These are phyloP conservation scores for Plagodis pulveraria DNA, from an alignment of 2,888 invertebrate genomes.

Conservation along the genomic window DNA sequence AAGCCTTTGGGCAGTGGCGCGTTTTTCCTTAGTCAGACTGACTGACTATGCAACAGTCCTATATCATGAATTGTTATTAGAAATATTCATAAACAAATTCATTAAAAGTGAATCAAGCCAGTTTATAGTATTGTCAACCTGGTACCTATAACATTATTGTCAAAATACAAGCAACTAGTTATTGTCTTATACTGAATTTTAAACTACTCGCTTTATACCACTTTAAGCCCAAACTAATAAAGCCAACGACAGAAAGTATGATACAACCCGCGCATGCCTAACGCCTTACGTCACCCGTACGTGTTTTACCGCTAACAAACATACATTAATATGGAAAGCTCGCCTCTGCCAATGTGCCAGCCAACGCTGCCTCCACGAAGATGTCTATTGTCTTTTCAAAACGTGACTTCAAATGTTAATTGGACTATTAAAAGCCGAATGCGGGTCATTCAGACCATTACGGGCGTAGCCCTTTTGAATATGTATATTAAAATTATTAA, in stretches of 20 bases:
- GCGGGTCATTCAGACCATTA: conserved; percentile 84
- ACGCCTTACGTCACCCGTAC: conserved; percentile 75
- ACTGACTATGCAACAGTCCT: too few species aligned
- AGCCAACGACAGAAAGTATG: conserved; percentile 58
- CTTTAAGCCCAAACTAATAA: conserved; percentile 40
- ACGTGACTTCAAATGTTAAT: conserved; percentile 85
- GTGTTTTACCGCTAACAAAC: conserved; percentile 84
- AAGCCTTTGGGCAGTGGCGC: too few species aligned
- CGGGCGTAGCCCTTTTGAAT: conserved; percentile 81
- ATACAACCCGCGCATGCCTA: conserved; percentile 68
- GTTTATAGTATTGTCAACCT: too few species aligned
- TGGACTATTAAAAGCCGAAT: conserved; percentile 83
- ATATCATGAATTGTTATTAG: too few species aligned
- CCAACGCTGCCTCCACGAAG: conserved; percentile 81
- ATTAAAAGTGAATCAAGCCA: too few species aligned
- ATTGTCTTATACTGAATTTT: not conserved
- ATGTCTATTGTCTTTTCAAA: conserved; percentile 83
- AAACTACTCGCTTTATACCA: conserved; percentile 3
- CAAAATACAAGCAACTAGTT: too few species aligned
- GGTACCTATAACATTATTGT: too few species aligned
- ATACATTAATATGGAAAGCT: conserved; percentile 84
- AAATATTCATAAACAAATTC: too few species aligned
- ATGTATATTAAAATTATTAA: conserved; percentile 85
- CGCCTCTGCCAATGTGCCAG: conserved; percentile 80
- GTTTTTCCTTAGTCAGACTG: too few species aligned